Evolutionary conservation across 1,140 invertebrate species (phyloP), one percentile per base, ranked within the genome.

Genomic region (Brachionus koreanus): DNA sequence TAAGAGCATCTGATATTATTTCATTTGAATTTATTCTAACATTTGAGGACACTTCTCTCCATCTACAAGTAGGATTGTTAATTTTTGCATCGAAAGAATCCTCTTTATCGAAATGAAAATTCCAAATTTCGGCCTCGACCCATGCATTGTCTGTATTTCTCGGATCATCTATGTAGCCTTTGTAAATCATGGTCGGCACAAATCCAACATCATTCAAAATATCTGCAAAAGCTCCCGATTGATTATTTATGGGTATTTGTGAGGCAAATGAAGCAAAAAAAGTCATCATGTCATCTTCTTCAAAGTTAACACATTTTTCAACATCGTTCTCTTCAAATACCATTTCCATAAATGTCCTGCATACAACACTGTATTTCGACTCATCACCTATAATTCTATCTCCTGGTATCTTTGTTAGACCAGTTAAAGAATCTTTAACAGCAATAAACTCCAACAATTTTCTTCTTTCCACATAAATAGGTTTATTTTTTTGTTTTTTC

Each of bases 171-270:
- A 82, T 67, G 19, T 82, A 82, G 33, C 79, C 79, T 33, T 49
- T 43, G n/a, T 67, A 82, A 37, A 65, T 67, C 79, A 82, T 82
- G 23, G 76, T 79, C 0, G 76, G 76, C 19, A 79, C 35, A 79
- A 79, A 79, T 10, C 76, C 76, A 25, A 79, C 35, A 23, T 79
- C 46, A 19, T 81, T 52, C 6, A 83, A 42, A 0, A 72, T 39
- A 52, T 82, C 82, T 23, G 49, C 72, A 6, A 75, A 16, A 19
- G n/a, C 29, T 25, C 12, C 37, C 12, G 35, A 16, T 67, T 83
- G 89, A 67, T 89, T 88, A 84, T 89, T 82, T 77, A 86, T 94
- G 92, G 69, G 87, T 1, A 94, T 93, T 90, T 97, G 95, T 88
- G 97, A 95, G 85, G 93, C 90, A 85, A 97, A 97, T 89, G 76